A percentile compares a stretch with the other conserved stretches of the same genome.
phyloP scores from a whole-genome alignment of 1,140 invertebrate genomes.

The Ridgeia piscesae region DNA sequence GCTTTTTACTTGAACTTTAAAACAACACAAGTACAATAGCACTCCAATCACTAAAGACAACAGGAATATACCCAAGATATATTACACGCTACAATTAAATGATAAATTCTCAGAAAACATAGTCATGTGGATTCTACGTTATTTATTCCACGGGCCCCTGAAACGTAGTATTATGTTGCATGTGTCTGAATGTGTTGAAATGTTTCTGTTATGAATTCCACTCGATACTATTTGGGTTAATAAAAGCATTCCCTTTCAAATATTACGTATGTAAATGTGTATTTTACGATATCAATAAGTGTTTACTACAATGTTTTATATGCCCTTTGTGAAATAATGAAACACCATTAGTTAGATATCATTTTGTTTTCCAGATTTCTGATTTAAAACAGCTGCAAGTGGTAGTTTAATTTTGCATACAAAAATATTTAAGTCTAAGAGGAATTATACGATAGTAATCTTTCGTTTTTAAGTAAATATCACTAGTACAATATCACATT shows the following conservation, averaged over 20 bases:
- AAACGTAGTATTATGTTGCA: background rate
- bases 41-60: too few species aligned
- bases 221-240: background rate
- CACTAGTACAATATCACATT: background rate
- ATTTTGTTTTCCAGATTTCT: background rate
- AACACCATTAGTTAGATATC: too few species aligned
- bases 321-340: background rate
- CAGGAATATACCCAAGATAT: too few species aligned
- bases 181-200: background rate
- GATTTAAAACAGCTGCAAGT: background rate
- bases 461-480: background rate
- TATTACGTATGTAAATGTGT: too few species aligned
- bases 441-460: background rate
- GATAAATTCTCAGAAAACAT: too few species aligned
- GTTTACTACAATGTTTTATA: background rate
- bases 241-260: background rate
- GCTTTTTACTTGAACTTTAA: background rate
- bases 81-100: too few species aligned
- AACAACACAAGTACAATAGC: background rate
- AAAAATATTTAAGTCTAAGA: background rate
- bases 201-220: background rate
- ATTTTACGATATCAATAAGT: background rate
- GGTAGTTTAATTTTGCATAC: background rate
- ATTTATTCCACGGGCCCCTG: background rate
- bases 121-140: background rate